A percentile compares a stretch with the other conserved stretches of the same genome.
Conservation (phyloP, 2,113 vertebrate genomes). For the Pseudopodoces humilis region DNA sequence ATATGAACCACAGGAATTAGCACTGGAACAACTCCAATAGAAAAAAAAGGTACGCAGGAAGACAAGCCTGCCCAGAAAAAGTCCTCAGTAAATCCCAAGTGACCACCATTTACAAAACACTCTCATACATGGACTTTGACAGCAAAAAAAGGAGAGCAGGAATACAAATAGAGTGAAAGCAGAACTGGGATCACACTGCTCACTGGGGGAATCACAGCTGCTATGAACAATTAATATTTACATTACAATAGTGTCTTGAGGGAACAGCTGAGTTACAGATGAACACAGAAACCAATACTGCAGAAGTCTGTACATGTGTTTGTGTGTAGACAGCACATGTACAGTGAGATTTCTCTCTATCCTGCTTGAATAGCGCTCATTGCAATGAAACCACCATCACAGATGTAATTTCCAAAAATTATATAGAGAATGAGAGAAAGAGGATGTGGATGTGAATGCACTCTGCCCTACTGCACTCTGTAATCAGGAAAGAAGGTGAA, state of each 20-base stretch:
- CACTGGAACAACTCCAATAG: background rate
- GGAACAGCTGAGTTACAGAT: background rate
- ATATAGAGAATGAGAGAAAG: background rate
- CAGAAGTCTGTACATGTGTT: background rate
- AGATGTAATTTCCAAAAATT: background rate
- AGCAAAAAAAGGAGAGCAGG: background rate
- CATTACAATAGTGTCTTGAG: background rate
- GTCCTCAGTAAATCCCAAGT: background rate
- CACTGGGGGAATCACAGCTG: conserved; percentile 3
- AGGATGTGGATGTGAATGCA: background rate
- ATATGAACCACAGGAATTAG: background rate
- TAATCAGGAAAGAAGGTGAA: background rate
- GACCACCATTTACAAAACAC: background rate
- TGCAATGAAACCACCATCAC: background rate
- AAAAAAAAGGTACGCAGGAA: background rate
- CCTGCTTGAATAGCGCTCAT: background rate
- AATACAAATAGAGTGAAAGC: background rate
- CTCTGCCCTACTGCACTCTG: background rate
- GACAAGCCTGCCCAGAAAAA: background rate
- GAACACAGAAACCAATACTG: background rate
- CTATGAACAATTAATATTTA: conserved; percentile 4
- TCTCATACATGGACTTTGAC: background rate
- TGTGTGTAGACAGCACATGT: background rate
- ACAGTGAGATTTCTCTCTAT: background rate
- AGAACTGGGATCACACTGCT: background rate